These are phyloP conservation scores for Asarcornis scutulata DNA, from an alignment of 2,113 vertebrate species.

Conservation along the genomic window DNA sequence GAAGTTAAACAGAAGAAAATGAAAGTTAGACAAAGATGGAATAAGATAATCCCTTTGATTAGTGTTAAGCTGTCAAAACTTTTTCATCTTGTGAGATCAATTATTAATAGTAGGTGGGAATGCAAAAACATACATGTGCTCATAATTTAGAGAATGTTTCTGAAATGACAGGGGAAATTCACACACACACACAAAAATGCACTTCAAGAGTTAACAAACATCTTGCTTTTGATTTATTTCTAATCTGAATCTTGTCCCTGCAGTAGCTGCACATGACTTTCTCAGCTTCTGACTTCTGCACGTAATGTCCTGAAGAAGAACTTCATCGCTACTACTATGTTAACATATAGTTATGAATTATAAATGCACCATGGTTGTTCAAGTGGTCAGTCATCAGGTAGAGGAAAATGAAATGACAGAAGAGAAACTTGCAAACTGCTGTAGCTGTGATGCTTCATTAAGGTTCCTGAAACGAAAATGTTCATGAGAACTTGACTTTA, in stretches of 20 bases:
- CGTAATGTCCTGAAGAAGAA: not conserved
- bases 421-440: not conserved
- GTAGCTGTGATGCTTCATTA: conserved; percentile 8
- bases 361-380: not conserved
- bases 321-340: not conserved
- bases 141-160: not conserved
- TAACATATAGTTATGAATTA: conserved; percentile 2
- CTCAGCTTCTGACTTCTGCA: not conserved
- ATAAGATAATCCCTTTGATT: not conserved
- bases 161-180: not conserved
- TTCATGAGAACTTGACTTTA: conserved; percentile 13
- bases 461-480: not conserved
- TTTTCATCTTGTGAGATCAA: not conserved
- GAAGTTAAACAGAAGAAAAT: not conserved
- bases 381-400: not conserved
- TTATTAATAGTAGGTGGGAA: not conserved
- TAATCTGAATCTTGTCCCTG: not conserved
- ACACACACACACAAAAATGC: not conserved
- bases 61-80: not conserved
- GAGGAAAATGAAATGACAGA: not conserved
- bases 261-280: not conserved
- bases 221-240: not conserved
- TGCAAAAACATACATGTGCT: not conserved
- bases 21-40: not conserved
- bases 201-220: not conserved